Base-by-base conservation (phyloP, 2,113 vertebrate species). In the Lates calcarifer region DNA sequence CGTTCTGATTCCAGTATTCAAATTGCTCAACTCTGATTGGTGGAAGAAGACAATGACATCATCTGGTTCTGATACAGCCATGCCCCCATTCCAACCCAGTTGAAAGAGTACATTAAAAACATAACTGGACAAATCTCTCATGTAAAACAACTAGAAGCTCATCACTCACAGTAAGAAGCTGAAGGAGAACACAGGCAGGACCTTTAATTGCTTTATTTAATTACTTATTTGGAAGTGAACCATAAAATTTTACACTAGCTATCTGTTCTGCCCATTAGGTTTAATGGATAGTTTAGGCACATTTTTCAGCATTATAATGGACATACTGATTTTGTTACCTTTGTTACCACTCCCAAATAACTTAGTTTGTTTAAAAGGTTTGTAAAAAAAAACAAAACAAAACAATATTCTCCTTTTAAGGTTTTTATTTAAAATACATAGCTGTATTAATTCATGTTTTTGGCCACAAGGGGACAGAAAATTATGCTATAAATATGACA, bases 281-380 rank as follows among this genome's bases (percentile, higher is more conserved):
- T 51, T 68, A 68, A 68, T 53, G 45, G 45, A n/a, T 51, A 24
- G 51, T 68, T 70, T 39, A 70, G 26, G 8, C 26, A 12, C n/a
- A 39, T 37, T 53, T 18, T 39, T 39, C 20, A 18, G 18, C 12
- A 41, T 37, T 7, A 26, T 39, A 5, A 70, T 37, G 14, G 31
- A 12, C 15, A 12, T 28, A 14, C 28, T 69, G 29, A 3, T 9
- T 26, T 53, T 24, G 15, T 53, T 7, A 24, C 9, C 18, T 51
- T 26, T 43, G 41, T 43, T 43, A 15, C 41, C 15, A 43, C 41
- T 17, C 15, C 5, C 12, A 43, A 43, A 43, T 43, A 43, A 43
- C 15, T 43, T 43, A 5, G 15, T 43, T 43, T 43, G 15, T 43
- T 17, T 43, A 37, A 9, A 37, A 37, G 35, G 14, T 5, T n/a